Base-by-base conservation (phyloP, 2,113 vertebrate species). In the Carlito syrichta region DNA sequence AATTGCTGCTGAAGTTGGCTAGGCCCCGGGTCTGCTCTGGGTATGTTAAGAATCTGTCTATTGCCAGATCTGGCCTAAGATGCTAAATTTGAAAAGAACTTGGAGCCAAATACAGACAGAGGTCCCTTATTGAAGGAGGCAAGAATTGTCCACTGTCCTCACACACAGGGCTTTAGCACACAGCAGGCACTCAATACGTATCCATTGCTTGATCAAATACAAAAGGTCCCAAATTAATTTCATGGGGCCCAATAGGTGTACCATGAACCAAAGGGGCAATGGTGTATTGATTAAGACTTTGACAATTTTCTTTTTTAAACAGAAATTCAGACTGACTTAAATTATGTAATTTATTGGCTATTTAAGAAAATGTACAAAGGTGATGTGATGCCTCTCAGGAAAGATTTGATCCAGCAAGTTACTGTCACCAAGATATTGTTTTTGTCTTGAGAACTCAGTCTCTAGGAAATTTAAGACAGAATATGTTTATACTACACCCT, bases 391-490 rank as follows among this genome's bases (percentile, higher is more conserved):
- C n/a, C 56, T 43, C 68, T n/a, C 86, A 95, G 56, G 92, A 92
- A 76, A 84, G 23, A 25, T 76, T 91, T 43, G 83, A 77, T 86
- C 71, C 25, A 74, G 86, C 45, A 13, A 13, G 27, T 43, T 23
- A 74, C 0, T 40, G 40, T 78, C 22, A 56, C 43, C 20, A 35
- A 73, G 17, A 71, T 86, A 96, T 93, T 97, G 93, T 95, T 97
- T 98, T 98, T 97, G 43, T 95, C 88, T 94, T 97, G 89, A 97
- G 93, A 96, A 43, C 45, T 89, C 93, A 85, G 96, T 81, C 92
- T 93, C 91, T 83, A 94, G 89, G 92, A 84, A 76, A 89, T 79
- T 91, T 35, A 88, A 94, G 54, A 38, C 50, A 76, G n/a, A 91
- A 92, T 94, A 52, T 97, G 94, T 97, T 85, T 96, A 84, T 32